Percentiles rank a stretch among this genome's conserved stretches.
phyloP scores from a whole-genome alignment of 2,888 invertebrate species.

The Trichopoda pennipes region DNA sequence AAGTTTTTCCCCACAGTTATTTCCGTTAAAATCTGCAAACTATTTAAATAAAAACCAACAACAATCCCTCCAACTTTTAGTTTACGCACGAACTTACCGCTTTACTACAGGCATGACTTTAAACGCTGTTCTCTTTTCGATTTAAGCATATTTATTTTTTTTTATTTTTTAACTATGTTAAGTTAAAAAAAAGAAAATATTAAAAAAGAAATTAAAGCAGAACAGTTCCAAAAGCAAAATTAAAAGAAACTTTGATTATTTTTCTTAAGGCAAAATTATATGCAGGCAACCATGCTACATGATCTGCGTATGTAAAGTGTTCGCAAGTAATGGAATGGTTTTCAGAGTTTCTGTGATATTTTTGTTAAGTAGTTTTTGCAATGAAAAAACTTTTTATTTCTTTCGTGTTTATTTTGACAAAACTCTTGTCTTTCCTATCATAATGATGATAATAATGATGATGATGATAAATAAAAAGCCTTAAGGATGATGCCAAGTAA shows the following conservation, averaged over 20 bases:
- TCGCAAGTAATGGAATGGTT: constrained; percentile 18
- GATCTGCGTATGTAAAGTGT: not conserved
- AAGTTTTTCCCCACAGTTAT: no score
- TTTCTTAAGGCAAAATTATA: constrained; percentile 47
- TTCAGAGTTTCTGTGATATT: constrained; percentile 14
- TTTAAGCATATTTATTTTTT: constrained; percentile 5
- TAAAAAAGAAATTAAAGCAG: constrained; percentile 8
- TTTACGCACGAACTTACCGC: no score
- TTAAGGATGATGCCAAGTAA: constrained; percentile 11
- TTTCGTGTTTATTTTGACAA: not conserved
- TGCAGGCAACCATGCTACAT: not conserved
- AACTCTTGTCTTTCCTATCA: not conserved
- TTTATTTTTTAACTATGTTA: not conserved
- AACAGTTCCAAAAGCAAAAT: constrained; percentile 24
- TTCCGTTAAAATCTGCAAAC: no score
- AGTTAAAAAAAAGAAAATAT: not conserved
- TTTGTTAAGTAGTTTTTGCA: constrained; percentile 45
- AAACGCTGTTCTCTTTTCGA: constrained; percentile 7
- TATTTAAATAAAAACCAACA: no score
- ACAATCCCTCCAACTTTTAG: no score
- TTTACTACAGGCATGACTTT: no score
- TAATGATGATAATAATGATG: no score
- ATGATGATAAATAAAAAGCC: not conserved
- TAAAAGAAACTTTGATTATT: constrained; percentile 60
- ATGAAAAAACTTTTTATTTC: not conserved